These are phyloP conservation scores for Microtus pennsylvanicus DNA, from an alignment of 2,113 vertebrate genomes.

Conservation along the genomic window DNA sequence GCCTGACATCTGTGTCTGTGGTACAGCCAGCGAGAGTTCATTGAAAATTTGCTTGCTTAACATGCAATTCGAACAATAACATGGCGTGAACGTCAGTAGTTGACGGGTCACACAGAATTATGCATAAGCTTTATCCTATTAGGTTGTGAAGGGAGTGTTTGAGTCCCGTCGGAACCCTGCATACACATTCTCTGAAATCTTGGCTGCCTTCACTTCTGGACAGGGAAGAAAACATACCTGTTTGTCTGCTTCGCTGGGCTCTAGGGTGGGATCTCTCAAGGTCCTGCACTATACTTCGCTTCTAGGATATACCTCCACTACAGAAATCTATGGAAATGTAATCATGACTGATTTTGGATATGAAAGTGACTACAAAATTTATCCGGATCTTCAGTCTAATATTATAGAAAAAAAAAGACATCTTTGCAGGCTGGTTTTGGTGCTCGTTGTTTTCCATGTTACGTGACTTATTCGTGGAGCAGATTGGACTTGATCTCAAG, in stretches of 20 bases:
- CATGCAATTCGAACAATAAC: conserved; percentile 87
- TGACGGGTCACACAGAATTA: conserved; percentile 86
- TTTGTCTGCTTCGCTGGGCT: neutral
- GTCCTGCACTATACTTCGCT: neutral
- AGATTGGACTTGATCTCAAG: neutral
- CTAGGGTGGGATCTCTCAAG: neutral
- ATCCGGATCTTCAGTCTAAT: neutral
- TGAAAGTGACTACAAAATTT: neutral
- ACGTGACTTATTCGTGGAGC: fast-evolving
- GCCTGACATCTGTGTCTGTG: conserved; percentile 90
- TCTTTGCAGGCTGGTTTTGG: neutral
- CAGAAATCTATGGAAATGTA: conserved; percentile 17
- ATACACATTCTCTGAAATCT: conserved; percentile 66
- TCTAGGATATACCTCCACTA: neutral
- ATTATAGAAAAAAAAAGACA: neutral
- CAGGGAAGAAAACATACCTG: neutral
- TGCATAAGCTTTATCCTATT: conserved; percentile 86
- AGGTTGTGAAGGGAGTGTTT: conserved; percentile 80
- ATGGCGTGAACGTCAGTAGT: conserved; percentile 85
- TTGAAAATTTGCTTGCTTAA: conserved; percentile 90
- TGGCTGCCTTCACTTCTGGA: neutral
- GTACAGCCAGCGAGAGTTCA: conserved; percentile 88
- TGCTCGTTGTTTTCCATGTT: neutral
- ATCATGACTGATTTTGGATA: neutral
- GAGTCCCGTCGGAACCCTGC: conserved; percentile 66